Percentiles rank a stretch among this genome's conserved stretches.
phyloP scores from a whole-genome alignment of 1,140 invertebrate species.

The Armadillidium nasatum region DNA sequence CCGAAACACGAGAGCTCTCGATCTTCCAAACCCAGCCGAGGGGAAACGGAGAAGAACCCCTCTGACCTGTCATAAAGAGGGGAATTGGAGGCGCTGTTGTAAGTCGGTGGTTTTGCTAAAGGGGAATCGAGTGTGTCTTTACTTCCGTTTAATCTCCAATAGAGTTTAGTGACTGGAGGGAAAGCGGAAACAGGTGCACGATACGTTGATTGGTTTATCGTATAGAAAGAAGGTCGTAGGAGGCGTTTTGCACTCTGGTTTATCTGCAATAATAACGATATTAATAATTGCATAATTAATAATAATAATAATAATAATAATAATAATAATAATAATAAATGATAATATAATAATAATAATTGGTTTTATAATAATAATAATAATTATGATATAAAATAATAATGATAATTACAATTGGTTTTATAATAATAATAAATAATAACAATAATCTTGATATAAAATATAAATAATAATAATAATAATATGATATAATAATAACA shows the following conservation, averaged over 20 bases:
- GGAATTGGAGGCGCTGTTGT: neutral
- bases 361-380: too few relatives aligned
- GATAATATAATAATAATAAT: too few relatives aligned
- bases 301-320: neutral
- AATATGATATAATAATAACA: too few relatives aligned
- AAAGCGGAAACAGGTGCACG: conserved; percentile 42
- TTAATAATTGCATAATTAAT: too few relatives aligned
- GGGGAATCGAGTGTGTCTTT: neutral
- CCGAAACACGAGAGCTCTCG: conserved; percentile 22
- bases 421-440: too few relatives aligned
- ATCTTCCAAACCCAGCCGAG: conserved; percentile 16
- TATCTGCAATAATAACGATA: conserved; percentile 36
- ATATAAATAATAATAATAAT: too few relatives aligned
- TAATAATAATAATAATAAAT: too few relatives aligned
- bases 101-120: neutral
- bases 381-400: too few relatives aligned
- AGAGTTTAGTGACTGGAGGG: conserved; percentile 64
- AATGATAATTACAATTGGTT: too few relatives aligned
- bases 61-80: conserved; percentile 19
- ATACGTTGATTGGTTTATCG: conserved; percentile 44
- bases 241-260: conserved; percentile 40
- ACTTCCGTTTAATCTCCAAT: conserved; percentile 74
- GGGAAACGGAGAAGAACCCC: conserved; percentile 20
- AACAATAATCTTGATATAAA: too few relatives aligned
- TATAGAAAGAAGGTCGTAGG: conserved; percentile 44